Evolutionary conservation across 2,113 vertebrate species (phyloP).

Genomic region (Aphyosemion australe): DNA sequence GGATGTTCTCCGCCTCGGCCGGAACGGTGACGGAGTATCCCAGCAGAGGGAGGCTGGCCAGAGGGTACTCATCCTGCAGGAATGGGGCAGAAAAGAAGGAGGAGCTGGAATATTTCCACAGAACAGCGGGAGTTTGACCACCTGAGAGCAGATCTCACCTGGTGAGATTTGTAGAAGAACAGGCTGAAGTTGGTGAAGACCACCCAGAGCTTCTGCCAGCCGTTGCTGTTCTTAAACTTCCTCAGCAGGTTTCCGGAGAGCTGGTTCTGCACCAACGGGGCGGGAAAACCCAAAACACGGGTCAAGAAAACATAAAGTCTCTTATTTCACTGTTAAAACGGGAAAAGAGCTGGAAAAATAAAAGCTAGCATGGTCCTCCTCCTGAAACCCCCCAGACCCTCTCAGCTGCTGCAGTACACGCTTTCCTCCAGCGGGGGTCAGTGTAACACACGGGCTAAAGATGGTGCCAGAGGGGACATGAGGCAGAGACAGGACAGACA

Average conservation of each 20-base stretch:
- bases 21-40: slow-evolving; percentile 95
- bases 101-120: no score
- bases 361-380: no score
- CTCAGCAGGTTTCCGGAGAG: slow-evolving; percentile 94
- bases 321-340: neutral
- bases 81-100: neutral
- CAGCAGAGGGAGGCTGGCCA: slow-evolving; percentile 95
- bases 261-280: slow-evolving; percentile 87
- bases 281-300: neutral
- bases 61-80: slow-evolving; percentile 92
- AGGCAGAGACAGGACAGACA: neutral
- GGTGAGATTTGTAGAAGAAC: slow-evolving; percentile 99
- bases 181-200: slow-evolving; percentile 99
- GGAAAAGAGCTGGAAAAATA: neutral
- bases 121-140: no score
- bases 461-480: slow-evolving; percentile 3
- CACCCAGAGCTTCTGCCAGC: slow-evolving; percentile 99
- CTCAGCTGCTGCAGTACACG: slow-evolving; percentile 69
- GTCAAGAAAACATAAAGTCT: neutral
- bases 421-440: slow-evolving; percentile 76
- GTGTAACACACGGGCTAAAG: slow-evolving; percentile 53
- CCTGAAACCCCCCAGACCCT: neutral
- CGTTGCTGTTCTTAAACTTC: slow-evolving; percentile 99
- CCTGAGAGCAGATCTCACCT: slow-evolving; percentile 57
- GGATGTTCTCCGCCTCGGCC: slow-evolving; percentile 92